Percentiles rank a stretch among this genome's conserved stretches.
phyloP scores from a whole-genome alignment of 2,113 vertebrate species.

The Sorex fumeus region DNA sequence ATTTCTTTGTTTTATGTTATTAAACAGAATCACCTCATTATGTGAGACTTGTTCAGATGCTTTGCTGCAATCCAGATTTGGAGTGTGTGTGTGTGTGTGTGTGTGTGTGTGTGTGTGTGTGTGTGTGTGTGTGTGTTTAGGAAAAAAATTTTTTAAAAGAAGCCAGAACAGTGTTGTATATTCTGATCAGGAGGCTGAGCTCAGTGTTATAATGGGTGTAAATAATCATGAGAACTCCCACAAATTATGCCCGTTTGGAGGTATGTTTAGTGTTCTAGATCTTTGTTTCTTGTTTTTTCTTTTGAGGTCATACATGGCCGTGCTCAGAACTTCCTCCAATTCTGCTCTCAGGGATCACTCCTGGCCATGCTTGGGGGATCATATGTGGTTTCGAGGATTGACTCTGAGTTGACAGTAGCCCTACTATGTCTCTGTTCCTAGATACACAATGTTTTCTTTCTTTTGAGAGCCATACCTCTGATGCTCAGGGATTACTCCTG shows the following conservation, averaged over 20 bases:
- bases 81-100: neutral
- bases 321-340: too few relatives aligned
- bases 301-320: too few relatives aligned
- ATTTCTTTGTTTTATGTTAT: slow-evolving; percentile 35
- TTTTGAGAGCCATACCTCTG: too few relatives aligned
- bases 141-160: neutral
- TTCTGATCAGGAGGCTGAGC: neutral
- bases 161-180: too few relatives aligned
- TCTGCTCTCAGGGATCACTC: too few relatives aligned
- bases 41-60: neutral
- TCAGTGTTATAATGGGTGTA: neutral
- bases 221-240: too few relatives aligned
- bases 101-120: neutral
- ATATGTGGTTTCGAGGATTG: too few relatives aligned
- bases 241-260: neutral
- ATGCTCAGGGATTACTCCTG: too few relatives aligned
- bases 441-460: too few relatives aligned
- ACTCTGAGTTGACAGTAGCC: too few relatives aligned
- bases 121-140: neutral
- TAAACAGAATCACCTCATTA: neutral
- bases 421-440: too few relatives aligned
- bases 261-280: neutral
- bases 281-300: neutral
- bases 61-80: neutral
- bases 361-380: too few relatives aligned